Evolutionary conservation across 2,113 vertebrate species (phyloP).

Genomic region (Stomatorhinus ivindoensis): DNA sequence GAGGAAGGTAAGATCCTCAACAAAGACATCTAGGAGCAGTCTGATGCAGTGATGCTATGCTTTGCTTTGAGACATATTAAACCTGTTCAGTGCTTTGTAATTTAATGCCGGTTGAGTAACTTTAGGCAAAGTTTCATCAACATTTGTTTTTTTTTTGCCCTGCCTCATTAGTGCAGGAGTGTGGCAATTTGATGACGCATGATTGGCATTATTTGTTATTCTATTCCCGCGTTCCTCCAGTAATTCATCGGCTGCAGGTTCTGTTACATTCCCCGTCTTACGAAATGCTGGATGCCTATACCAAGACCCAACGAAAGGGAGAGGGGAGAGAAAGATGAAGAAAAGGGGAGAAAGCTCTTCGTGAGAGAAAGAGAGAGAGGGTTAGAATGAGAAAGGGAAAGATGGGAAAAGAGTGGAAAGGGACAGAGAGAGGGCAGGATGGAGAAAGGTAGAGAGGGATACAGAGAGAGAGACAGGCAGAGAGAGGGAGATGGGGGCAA

Average conservation of each 20-base stretch:
- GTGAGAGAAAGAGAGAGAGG: background rate
- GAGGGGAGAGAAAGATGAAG: background rate
- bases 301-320: background rate
- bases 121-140: slow-evolving; percentile 34
- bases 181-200: slow-evolving; percentile 55
- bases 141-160: slow-evolving; percentile 32
- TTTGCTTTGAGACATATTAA: background rate
- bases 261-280: background rate
- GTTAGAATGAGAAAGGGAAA: slow-evolving; percentile 1
- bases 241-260: slow-evolving; percentile 33
- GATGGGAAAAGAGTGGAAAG: slow-evolving; percentile 25
- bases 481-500: slow-evolving; percentile 25
- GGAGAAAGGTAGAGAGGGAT: background rate
- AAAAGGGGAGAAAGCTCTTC: background rate
- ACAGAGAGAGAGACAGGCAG: slow-evolving; percentile 26
- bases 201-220: slow-evolving; percentile 43
- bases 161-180: slow-evolving; percentile 5
- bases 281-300: background rate
- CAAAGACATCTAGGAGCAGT: background rate
- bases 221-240: slow-evolving; percentile 39
- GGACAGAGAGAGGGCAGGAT: slow-evolving; percentile 30
- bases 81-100: slow-evolving; percentile 14
- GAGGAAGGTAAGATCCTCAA: background rate
- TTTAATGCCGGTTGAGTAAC: slow-evolving; percentile 34
- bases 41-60: slow-evolving; percentile 8